Conservation (phyloP, 2,113 vertebrate genomes). For the Hirundichthys speculiger region DNA sequence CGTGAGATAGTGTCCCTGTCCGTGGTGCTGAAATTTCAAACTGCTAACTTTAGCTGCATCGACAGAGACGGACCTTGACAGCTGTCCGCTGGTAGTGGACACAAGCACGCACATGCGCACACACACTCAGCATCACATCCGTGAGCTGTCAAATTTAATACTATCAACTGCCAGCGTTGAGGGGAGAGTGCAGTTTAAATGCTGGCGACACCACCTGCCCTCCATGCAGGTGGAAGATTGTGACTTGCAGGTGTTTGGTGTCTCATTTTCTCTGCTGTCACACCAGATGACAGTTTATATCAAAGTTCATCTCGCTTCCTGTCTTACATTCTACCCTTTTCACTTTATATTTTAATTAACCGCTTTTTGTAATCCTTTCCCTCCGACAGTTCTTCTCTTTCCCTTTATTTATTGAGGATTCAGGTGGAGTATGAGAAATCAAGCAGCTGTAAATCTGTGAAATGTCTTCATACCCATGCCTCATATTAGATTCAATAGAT, state of each 20-base stretch:
- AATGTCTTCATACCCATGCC: background rate
- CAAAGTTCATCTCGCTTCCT: too few species aligned
- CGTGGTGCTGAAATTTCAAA: slow-evolving; percentile 59
- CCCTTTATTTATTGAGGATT: too few species aligned
- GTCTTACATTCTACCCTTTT: too few species aligned
- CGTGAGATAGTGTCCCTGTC: slow-evolving; percentile 47
- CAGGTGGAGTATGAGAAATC: background rate
- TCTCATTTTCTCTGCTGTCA: too few species aligned
- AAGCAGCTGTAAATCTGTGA: background rate
- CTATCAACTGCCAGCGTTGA: slow-evolving; percentile 16
- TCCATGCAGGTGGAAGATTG: background rate
- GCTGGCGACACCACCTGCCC: background rate
- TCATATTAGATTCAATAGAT: background rate
- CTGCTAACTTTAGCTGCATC: slow-evolving; percentile 34
- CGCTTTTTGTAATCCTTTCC: too few species aligned
- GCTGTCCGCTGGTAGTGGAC: slow-evolving; percentile 3
- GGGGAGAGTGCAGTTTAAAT: slow-evolving; percentile 44
- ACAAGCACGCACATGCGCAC: slow-evolving; percentile 5
- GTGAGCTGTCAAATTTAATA: slow-evolving; percentile 43
- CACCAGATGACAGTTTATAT: too few species aligned
- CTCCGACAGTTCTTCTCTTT: too few species aligned
- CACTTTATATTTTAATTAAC: too few species aligned
- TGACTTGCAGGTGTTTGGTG: background rate
- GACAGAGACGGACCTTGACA: slow-evolving; percentile 51
- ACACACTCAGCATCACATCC: slow-evolving; percentile 9